Conservation (phyloP, 2,113 vertebrate genomes). For the Pogonocichla stellata region DNA sequence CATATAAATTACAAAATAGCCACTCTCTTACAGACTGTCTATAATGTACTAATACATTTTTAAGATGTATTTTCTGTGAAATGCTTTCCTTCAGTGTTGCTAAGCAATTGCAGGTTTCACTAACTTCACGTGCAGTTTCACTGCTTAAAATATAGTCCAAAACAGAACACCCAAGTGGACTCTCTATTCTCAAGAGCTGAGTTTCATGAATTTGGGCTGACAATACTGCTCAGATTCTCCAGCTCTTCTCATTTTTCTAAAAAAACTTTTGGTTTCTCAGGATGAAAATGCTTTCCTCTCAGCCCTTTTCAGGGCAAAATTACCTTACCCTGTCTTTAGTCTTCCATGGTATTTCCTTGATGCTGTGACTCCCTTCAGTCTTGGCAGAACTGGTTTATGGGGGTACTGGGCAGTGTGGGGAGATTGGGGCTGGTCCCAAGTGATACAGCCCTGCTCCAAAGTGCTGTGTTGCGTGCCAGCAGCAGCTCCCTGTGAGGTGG, state of each 20-base stretch:
- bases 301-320: neutral
- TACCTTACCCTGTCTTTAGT: neutral
- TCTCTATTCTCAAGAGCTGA: neutral
- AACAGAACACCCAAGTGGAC: neutral
- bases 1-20: neutral
- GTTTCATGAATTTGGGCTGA: neutral
- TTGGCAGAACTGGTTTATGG: neutral
- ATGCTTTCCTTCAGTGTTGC: neutral
- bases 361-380: neutral
- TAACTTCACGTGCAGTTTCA: neutral
- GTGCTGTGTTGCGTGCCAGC: neutral
- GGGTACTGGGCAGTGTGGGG: neutral
- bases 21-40: neutral
- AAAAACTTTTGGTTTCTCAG: neutral
- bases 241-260: neutral
- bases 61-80: constrained; percentile 2
- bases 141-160: neutral
- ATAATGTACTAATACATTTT: neutral
- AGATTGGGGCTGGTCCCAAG: neutral
- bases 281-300: neutral
- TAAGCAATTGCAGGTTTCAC: neutral
- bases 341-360: neutral
- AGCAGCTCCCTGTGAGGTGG: neutral
- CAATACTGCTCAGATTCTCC: neutral
- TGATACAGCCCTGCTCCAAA: neutral